phyloP scores from a whole-genome alignment of 2,888 invertebrate genomes.

The Erebia ligea region DNA sequence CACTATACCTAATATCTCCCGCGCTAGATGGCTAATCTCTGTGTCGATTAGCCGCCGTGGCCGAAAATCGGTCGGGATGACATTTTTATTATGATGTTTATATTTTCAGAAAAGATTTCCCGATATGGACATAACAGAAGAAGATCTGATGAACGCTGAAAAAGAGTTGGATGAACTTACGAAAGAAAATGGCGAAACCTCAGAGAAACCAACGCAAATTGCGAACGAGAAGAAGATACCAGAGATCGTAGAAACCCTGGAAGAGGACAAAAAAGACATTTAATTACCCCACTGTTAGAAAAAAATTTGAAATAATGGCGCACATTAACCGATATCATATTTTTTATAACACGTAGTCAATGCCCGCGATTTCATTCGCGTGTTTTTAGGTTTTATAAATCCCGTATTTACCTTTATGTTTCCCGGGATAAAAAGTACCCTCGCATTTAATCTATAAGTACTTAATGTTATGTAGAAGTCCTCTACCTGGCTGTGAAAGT shows the following conservation, averaged over 20 bases:
- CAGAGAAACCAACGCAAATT: slow-evolving; percentile 36
- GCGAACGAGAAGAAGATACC: slow-evolving; percentile 38
- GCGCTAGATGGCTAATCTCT: too few relatives aligned
- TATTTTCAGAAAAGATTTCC: slow-evolving; percentile 69
- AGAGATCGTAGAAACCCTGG: slow-evolving; percentile 27
- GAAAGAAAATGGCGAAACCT: slow-evolving; percentile 55
- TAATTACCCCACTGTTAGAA: slow-evolving; percentile 30
- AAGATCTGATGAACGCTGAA: slow-evolving; percentile 71
- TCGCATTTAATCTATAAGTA: neutral
- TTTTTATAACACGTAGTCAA: neutral
- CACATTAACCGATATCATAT: neutral
- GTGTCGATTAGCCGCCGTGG: too few relatives aligned
- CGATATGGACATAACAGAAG: slow-evolving; percentile 71
- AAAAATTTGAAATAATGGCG: neutral
- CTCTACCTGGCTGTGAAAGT: neutral
- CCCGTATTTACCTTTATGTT: neutral
- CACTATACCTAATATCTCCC: too few relatives aligned
- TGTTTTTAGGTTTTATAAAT: neutral
- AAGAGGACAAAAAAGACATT: slow-evolving; percentile 40
- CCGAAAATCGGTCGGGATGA: too few relatives aligned
- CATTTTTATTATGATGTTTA: neutral
- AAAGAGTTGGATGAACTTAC: slow-evolving; percentile 66
- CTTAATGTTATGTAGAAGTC: too few relatives aligned
- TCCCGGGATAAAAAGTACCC: neutral
- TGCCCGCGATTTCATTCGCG: neutral